Base-by-base conservation (phyloP, 92 coral and sea anemone species). In the Umimayanthus kanabou region DNA sequence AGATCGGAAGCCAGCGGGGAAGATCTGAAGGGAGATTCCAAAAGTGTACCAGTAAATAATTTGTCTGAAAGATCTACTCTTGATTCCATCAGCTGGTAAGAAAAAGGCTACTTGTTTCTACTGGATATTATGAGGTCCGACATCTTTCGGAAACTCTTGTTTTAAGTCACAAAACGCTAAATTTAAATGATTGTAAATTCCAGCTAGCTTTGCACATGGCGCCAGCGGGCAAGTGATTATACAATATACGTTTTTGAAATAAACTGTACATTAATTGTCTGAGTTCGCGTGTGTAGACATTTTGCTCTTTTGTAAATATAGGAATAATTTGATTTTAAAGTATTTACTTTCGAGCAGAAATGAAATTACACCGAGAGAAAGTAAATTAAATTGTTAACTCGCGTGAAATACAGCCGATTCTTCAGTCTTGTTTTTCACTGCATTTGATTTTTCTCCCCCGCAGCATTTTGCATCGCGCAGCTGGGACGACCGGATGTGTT, bases 61-160 rank as follows among this genome's bases (percentile, higher is more conserved):
- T 6, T 70, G 39, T 70, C 39, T 71, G 87, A 39, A 45, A 69
- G 50, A 25, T 69, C 87, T 64, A 83, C 53, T 49, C 49, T 83
- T 83, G 77, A 83, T 42, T 72, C 87, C 61, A 83, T 69, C 65
- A 83, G 74, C 87, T 67, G 87, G 87, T 83, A 83, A 73, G 23
- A 83, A 53, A 42, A 16, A 30, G 5, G 7, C 64, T 2, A 4
- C 69, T 26, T 50, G 23, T 53, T 53, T 26, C 1, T 47, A 28
- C 2, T 79, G 28, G 11, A 42, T 72, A 72, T 14, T 29, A 26
- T 72, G 22, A 72, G 9, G 22, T 6, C 20, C 6, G 29, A 13
- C 4, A 5, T 28, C 10, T 40, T 33, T 10, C 40, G 16, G 40
- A 72, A 72, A 29, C 11, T 6, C 76, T 0, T 61, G 26, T 61